These are phyloP conservation scores for Andrena trimmerana DNA, from an alignment of 2,888 invertebrate species.

Conservation along the genomic window DNA sequence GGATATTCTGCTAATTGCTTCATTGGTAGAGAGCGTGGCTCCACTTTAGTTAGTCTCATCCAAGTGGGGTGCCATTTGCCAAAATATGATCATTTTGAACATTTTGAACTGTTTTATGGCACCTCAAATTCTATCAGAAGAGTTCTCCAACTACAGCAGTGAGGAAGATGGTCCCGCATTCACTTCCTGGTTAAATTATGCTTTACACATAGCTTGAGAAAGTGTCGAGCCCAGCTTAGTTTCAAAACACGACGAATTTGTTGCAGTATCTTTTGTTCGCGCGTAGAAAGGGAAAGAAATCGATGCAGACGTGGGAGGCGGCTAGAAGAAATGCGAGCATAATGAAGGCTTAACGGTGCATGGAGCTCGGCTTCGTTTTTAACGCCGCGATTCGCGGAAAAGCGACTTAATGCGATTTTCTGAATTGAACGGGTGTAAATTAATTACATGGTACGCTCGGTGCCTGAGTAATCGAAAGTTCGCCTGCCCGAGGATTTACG, in stretches of 20 bases:
- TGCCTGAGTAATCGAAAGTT: conserved; percentile 37
- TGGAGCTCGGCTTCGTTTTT: neutral
- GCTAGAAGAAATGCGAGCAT: conserved; percentile 1
- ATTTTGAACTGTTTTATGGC: no score
- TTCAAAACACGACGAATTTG: neutral
- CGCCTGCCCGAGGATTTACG: conserved; percentile 27
- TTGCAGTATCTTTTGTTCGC: neutral
- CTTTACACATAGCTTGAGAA: neutral
- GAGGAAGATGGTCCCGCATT: no score
- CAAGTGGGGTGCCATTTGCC: no score
- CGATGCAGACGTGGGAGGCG: neutral
- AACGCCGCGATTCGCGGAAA: neutral
- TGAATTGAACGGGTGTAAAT: conserved; percentile 27
- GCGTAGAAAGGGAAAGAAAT: neutral
- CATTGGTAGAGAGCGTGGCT: no score
- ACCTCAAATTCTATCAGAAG: no score
- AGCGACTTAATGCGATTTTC: neutral
- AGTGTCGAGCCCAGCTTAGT: neutral
- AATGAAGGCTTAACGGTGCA: conserved; percentile 7
- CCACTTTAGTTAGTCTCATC: no score
- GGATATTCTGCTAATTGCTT: no score
- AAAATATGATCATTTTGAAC: no score
- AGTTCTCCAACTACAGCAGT: no score
- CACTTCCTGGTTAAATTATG: neutral
- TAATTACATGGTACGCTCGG: conserved; percentile 17